Evolutionary conservation across 2,888 invertebrate species (phyloP), one percentile per base, ranked within the genome.

Genomic region (Odiellus spinosus): DNA sequence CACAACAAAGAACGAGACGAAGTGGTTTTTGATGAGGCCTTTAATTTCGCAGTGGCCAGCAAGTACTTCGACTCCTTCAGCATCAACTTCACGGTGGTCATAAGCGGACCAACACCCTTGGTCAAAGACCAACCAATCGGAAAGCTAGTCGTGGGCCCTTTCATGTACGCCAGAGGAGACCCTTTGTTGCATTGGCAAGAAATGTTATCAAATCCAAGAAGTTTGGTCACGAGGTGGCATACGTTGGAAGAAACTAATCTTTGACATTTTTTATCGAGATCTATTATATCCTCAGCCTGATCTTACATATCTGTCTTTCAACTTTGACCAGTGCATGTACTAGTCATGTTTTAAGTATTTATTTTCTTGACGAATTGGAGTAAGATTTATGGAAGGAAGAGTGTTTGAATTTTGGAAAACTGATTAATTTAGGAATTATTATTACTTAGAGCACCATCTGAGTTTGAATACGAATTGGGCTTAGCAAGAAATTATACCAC

Each of bases 131-230:
- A 55, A 35, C 58, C 60, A 46, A 58, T 61, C 35, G 63, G 63
- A 10, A 53, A 57, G 35, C 57, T 61, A 20, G 56, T 57, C 17
- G 49, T 63, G 18, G 64, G 64, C 3, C 58, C 64, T 2, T 63
- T 63, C 52, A 60, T 64, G 61, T 63, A 58, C 49, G 61, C 63
- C 2, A 59, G 62, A 1, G 64, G 63, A 1, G 60, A 60, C 36
- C 60, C 61, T 40, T 57, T 64, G 12, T 52, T 58, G 10, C 64
- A 64, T 48, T 64, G 64, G 64, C 63, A 63, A 51, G 62, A 63
- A 44, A 63, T 64, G 63, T 38, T 63, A 36, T 47, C 59, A 5
- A 58, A 61, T 33, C 61, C 63, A 1, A 53, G 60, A 39, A 55
- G 48, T 14, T 38, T 47, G 21, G 46, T 54, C 33, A 47, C 48